Conservation (phyloP, 2,113 vertebrate species). For the Xiphophorus couchianus region DNA sequence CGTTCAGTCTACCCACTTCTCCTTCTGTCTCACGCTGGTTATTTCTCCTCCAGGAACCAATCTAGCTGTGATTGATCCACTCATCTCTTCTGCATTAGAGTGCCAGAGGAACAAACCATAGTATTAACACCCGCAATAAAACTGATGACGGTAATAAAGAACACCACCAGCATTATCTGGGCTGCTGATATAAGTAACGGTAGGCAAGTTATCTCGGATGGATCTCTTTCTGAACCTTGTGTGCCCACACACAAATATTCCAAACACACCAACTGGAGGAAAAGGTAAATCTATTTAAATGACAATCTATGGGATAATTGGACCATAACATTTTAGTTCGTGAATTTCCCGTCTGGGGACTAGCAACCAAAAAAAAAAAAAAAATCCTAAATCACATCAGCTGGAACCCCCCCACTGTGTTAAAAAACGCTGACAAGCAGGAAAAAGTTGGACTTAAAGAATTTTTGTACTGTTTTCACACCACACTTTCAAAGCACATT, state of each 20-base stretch:
- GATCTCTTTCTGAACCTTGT: conserved; percentile 35
- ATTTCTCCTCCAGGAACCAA: conserved; percentile 70
- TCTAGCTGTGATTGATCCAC: conserved; percentile 76
- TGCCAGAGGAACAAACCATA: conserved; percentile 61
- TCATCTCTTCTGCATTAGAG: conserved; percentile 77
- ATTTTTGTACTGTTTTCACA: conserved; percentile 37
- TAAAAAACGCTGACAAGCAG: conserved; percentile 59
- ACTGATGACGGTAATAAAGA: conserved; percentile 77
- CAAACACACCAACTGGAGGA: neutral
- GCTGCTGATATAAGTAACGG: conserved; percentile 67
- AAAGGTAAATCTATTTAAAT: conserved; percentile 33
- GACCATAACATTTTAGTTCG: conserved; percentile 47
- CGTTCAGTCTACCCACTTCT: conserved; percentile 10
- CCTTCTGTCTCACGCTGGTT: conserved; percentile 36
- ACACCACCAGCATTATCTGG: conserved; percentile 61
- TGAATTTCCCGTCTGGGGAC: conserved; percentile 36
- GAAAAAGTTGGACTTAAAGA: conserved; percentile 35
- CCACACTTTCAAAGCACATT: conserved; percentile 54
- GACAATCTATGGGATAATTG: conserved; percentile 57
- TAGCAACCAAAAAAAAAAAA: conserved; percentile 27
- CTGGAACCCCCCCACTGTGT: conserved; percentile 17
- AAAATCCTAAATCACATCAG: conserved; percentile 47
- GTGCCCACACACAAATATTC: conserved; percentile 17
- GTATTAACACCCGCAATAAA: conserved; percentile 77
- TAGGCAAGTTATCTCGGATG: conserved; percentile 49